Base-by-base conservation (phyloP, 2,113 vertebrate genomes). In the Bagarius yarrelli region DNA sequence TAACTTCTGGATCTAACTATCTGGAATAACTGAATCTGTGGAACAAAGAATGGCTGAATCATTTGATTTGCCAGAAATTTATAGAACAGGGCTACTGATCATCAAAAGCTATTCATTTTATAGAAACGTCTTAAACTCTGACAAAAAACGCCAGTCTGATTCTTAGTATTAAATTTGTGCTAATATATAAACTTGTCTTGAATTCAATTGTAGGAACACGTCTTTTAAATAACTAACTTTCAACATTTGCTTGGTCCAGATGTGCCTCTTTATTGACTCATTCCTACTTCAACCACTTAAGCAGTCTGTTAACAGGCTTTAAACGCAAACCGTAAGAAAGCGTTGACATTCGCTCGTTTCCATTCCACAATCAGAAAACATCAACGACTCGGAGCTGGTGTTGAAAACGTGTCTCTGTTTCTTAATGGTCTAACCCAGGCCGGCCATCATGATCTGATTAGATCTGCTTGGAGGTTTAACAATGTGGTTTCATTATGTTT, bases 401-500 rank as follows among this genome's bases (percentile, higher is more conserved):
- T 64, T 80, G 63, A 78, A 63, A 72, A 56, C 8, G 36, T 18
- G 55, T 57, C 59, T 77, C 66, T 8, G 12, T 23, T 23, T 40
- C 44, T 47, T 66, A 61, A 77, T 80, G 63, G 75, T 81, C 67
- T 50, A 52, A 30, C 44, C 83, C 70, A 78, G 79, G 56, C 25
- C 21, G n/a, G 19, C 72, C 30, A 64, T 79, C 71, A 69, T 81
- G 69, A 53, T 71, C 47, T 21, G 47, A 71, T 71, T 71, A 53
- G 47, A 76, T 69, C 60, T 80, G 83, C 34, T 67, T 71, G 32
- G 50, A 76, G 9, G 55, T 60, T 59, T 53, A 23, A 36, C 63
- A 57, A 67, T 25, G 32, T 86, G 82, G 55, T 78, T 86, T 72
- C 82, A 76, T 71, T 79, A 67, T 71, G 32, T 59, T 70, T 81